These are phyloP conservation scores for Cyprinodon tularosa DNA, from an alignment of 2,113 vertebrate genomes.

Conservation along the genomic window DNA sequence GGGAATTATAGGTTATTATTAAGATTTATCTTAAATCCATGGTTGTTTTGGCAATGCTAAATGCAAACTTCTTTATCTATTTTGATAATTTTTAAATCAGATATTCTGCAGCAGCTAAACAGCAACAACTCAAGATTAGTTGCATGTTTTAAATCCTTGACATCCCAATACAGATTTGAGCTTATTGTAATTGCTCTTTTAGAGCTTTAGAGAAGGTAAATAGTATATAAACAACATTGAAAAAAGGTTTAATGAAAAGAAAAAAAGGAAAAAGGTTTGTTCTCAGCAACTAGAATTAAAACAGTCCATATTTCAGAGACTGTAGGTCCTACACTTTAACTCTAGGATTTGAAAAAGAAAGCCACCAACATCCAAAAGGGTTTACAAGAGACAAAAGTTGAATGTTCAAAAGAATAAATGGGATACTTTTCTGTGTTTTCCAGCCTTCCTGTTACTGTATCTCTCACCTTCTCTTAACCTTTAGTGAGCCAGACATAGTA, in stretches of 20 bases:
- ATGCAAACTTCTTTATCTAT: neutral
- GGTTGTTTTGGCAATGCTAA: neutral
- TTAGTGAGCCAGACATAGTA: neutral
- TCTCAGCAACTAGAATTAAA: neutral
- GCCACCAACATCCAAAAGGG: too few relatives aligned
- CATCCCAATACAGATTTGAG: neutral
- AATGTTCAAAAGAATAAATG: too few relatives aligned
- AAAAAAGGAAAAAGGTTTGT: too few relatives aligned
- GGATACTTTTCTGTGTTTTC: neutral
- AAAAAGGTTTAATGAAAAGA: neutral
- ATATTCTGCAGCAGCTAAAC: neutral
- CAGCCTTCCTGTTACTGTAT: neutral
- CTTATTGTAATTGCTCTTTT: neutral
- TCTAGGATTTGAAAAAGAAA: neutral
- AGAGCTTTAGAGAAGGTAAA: neutral
- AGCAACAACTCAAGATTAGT: neutral
- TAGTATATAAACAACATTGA: neutral
- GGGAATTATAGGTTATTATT: too few relatives aligned
- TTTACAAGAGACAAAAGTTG: too few relatives aligned
- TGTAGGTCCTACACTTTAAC: too few relatives aligned
- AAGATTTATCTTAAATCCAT: neutral
- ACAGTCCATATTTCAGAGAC: neutral
- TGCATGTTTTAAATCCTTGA: neutral
- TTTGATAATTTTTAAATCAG: neutral
- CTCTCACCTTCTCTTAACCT: neutral